Evolutionary conservation across 2,888 invertebrate genomes (phyloP).

Genomic region (Calliphora vomitoria): DNA sequence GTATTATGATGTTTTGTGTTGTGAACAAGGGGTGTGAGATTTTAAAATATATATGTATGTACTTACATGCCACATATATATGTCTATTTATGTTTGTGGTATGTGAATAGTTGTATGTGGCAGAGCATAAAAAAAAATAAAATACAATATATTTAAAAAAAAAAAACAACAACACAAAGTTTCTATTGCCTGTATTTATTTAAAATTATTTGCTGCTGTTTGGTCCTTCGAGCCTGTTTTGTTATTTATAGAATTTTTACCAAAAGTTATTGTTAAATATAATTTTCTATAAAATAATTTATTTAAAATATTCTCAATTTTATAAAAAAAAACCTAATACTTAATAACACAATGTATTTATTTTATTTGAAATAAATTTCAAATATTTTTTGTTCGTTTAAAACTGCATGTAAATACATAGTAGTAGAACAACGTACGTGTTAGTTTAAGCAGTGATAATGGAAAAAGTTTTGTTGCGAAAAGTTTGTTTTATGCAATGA

Average conservation of each 20-base stretch:
- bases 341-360: neutral
- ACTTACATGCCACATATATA: neutral
- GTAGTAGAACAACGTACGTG: neutral
- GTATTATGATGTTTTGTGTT: constrained; percentile 9
- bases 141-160: constrained; percentile 14
- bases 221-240: constrained; percentile 68
- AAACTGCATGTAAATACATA: neutral
- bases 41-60: neutral
- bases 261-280: constrained; percentile 67
- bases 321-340: neutral
- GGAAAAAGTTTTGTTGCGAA: constrained; percentile 22
- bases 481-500: constrained; percentile 15
- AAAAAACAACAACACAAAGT: constrained; percentile 5
- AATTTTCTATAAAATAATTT: constrained; percentile 71
- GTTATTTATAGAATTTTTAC: constrained; percentile 69
- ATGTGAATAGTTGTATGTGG: neutral
- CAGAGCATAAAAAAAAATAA: constrained; percentile 20
- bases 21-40: neutral
- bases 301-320: constrained; percentile 50
- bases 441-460: constrained; percentile 13
- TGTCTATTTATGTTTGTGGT: constrained; percentile 32
- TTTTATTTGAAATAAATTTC: constrained; percentile 28
- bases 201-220: constrained; percentile 36
- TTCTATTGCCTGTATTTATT: constrained; percentile 24
- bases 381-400: neutral